Evolutionary conservation across 2,888 invertebrate species (phyloP).

Genomic region (Pristionchus maxplancki): DNA sequence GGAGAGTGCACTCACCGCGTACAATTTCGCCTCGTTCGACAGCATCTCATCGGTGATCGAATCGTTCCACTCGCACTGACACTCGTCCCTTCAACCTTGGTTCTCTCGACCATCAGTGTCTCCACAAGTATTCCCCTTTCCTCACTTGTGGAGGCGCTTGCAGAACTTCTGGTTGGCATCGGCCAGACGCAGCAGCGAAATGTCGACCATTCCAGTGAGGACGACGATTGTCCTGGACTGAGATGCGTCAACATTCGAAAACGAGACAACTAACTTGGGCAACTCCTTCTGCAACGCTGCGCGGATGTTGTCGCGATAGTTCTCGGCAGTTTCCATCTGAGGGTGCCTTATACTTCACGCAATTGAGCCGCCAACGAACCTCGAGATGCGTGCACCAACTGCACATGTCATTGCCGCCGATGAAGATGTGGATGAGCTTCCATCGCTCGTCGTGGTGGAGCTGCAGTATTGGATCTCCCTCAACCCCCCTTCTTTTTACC

Average conservation of each 20-base stretch:
- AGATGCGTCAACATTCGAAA: neutral
- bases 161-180: conserved; percentile 68
- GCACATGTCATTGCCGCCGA: conserved; percentile 72
- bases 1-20: too few species aligned
- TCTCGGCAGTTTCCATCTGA: neutral
- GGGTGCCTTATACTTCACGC: too few species aligned
- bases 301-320: neutral
- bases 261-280: neutral
- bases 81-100: too few species aligned
- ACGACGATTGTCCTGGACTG: conserved; percentile 64
- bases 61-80: too few species aligned
- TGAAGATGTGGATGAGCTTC: conserved; percentile 72
- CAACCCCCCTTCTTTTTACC: too few species aligned
- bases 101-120: too few species aligned
- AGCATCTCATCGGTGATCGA: too few species aligned
- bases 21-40: too few species aligned
- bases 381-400: conserved; percentile 63
- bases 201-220: conserved; percentile 71
- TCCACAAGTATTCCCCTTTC: too few species aligned
- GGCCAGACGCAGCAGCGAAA: conserved; percentile 66
- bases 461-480: neutral
- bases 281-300: neutral
- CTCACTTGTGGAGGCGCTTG: neutral
- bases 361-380: neutral
- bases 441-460: conserved; percentile 68